Evolutionary conservation across 2,888 invertebrate species (phyloP), one percentile per base, ranked within the genome.

Genomic region (Drosophila atripex): DNA sequence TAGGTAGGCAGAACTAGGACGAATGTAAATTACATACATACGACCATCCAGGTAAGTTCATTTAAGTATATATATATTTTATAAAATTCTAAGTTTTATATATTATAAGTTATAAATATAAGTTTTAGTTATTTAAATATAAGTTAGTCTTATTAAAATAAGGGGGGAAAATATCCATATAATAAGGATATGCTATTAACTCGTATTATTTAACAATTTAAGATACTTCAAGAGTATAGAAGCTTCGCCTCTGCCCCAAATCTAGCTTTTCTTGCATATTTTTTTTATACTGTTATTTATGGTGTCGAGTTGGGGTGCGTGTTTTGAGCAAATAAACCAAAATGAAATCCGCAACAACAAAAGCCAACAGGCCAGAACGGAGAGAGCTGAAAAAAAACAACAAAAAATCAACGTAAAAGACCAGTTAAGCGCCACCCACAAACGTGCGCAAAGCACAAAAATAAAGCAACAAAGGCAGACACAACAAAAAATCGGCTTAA

Each of bases 361-460:
- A 75, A 68, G 59, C 59, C 58, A 59, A 64, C 61, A 47, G 47
- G 45, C 30, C 65, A 52, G 35, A 56, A 56, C 43, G 43, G 30
- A 23, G 41, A 52, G 28, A 53, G 25, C 38, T 9, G 45, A 39
- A 8, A 56, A 30, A 50, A 39, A 8, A 53, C 25, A 50, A 43
- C 52, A 53, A 70, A 35, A 35, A n/a, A 35, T 1, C 56, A 45
- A 46, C 25, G 52, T 21, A 59, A 50, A 7, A 52, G 47, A 59
- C 30, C 56, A 18, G 50, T 25, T 51, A 73, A 53, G 78, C 78
- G 63, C 78, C 78, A 73, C 78, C 78, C 80, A 76, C 78, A 78
- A 79, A 38, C 45, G 49, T 71, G 61, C n/a, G 35, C 50, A 51
- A 52, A 38, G 16, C 47, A 38, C 49, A 39, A 43, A 39, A 55